A percentile compares a stretch with the other conserved stretches of the same genome.
These are phyloP conservation scores for Xerus rutilus DNA, from an alignment of 2,797 vertebrate species.

Conservation along the genomic window DNA sequence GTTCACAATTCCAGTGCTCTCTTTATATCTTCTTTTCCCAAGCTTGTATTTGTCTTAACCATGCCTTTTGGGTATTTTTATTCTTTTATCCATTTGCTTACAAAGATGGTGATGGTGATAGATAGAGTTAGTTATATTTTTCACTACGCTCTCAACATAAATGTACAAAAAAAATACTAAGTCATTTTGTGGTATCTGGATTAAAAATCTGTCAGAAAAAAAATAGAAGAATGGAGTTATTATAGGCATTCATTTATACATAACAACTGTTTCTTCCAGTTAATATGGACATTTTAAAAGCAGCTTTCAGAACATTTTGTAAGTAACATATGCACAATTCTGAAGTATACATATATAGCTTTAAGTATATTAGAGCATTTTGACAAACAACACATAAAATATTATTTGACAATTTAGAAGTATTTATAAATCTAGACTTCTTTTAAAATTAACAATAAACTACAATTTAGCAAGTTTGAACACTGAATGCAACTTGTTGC, in stretches of 20 bases:
- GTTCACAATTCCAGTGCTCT: not conserved
- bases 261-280: not conserved
- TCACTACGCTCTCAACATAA: not conserved
- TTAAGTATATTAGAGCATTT: constrained; percentile 60
- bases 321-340: not conserved
- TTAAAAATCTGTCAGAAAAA: not conserved
- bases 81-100: not conserved
- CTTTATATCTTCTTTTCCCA: not conserved
- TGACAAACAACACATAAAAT: constrained; percentile 58
- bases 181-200: not conserved
- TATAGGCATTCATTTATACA: not conserved
- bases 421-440: constrained; percentile 63
- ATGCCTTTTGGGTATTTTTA: not conserved
- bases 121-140: not conserved
- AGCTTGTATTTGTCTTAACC: not conserved
- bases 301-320: not conserved
- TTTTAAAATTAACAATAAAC: not conserved
- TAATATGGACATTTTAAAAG: not conserved
- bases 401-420: constrained; percentile 61
- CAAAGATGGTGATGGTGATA: not conserved
- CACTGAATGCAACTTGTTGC: constrained; percentile 76
- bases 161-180: not conserved
- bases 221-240: not conserved
- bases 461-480: constrained; percentile 49
- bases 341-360: not conserved